These are phyloP conservation scores for Cebus imitator DNA, from an alignment of 2,113 vertebrate species.

Conservation along the genomic window DNA sequence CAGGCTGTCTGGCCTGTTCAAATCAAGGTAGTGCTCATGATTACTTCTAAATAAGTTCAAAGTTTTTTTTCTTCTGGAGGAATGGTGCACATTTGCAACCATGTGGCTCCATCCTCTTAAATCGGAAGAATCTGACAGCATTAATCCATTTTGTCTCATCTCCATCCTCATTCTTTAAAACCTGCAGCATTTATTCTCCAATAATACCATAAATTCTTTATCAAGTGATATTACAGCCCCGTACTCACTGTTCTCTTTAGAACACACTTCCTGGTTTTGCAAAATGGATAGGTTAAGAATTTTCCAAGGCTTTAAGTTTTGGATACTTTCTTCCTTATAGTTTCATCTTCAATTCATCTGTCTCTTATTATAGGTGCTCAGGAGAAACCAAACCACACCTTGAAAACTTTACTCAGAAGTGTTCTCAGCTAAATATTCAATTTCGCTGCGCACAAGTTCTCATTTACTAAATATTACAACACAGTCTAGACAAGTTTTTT, in stretches of 20 bases:
- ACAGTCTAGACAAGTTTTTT: background rate
- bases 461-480: background rate
- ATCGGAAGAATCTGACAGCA: background rate
- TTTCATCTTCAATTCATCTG: background rate
- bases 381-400: background rate
- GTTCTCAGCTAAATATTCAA: background rate
- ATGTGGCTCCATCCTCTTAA: background rate
- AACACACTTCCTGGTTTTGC: background rate
- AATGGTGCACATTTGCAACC: background rate
- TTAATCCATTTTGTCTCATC: background rate
- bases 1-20: background rate
- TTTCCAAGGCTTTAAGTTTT: background rate
- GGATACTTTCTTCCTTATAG: background rate
- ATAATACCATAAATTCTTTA: background rate
- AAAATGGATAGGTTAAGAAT: background rate
- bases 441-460: background rate
- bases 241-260: background rate
- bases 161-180: background rate
- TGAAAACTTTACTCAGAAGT: background rate
- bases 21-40: background rate
- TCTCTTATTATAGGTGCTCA: background rate
- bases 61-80: background rate
- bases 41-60: background rate
- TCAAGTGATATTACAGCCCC: background rate
- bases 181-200: background rate